These are phyloP conservation scores for Malurus splendens DNA, from an alignment of 2,797 vertebrate species.

Conservation along the genomic window DNA sequence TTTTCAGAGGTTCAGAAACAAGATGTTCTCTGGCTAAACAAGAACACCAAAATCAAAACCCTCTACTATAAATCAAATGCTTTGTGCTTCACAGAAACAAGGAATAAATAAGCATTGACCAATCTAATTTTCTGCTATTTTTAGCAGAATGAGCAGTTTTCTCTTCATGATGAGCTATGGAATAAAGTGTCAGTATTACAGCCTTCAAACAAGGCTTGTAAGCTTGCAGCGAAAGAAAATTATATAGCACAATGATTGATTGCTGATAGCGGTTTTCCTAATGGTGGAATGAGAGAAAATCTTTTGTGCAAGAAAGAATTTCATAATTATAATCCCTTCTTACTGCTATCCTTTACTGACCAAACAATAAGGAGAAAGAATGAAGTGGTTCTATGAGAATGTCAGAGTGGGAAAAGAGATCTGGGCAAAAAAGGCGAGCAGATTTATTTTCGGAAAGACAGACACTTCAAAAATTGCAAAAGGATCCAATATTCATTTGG, in stretches of 20 bases:
- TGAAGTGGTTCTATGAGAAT: not conserved
- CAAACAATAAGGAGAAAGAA: not conserved
- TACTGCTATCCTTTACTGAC: not conserved
- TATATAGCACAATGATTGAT: not conserved
- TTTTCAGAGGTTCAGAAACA: not conserved
- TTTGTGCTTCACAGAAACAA: not conserved
- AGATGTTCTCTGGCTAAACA: not conserved
- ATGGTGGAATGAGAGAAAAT: not conserved
- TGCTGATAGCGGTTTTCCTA: not conserved
- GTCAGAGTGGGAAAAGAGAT: not conserved
- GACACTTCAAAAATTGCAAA: not conserved
- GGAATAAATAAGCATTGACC: not conserved
- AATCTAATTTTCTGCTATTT: not conserved
- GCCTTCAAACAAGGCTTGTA: not conserved
- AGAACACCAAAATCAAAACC: not conserved
- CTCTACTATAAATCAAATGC: not conserved
- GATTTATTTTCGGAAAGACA: not conserved
- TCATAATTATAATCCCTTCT: not conserved
- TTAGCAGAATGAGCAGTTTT: not conserved
- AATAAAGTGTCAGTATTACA: not conserved
- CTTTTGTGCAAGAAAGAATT: not conserved
- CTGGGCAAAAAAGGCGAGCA: not conserved
- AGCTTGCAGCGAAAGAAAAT: not conserved
- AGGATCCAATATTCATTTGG: not conserved
- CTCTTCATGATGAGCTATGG: not conserved